Evolutionary conservation across 2,797 vertebrate species (phyloP).

Genomic region (Graptemys geographica): DNA sequence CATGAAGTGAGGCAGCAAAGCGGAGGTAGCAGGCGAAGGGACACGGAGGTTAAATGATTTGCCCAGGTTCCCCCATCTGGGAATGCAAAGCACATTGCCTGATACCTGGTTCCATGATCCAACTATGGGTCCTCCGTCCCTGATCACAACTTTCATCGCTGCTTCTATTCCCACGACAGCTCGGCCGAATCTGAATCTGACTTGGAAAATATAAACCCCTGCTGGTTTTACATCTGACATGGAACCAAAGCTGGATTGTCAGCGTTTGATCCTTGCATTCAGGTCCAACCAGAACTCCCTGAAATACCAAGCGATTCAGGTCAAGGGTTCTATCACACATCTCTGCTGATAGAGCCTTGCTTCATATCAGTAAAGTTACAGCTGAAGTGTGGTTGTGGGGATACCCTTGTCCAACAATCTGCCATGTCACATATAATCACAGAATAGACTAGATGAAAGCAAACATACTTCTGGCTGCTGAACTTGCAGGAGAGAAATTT

Average conservation of each 20-base stretch:
- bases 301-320: not conserved
- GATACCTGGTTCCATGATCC: not conserved
- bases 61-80: not conserved
- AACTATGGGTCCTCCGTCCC: not conserved
- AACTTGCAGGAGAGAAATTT: not conserved
- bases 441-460: not conserved
- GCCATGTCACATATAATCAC: not conserved
- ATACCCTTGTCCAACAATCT: not conserved
- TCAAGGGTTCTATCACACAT: too few species aligned
- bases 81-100: not conserved
- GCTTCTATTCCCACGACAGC: not conserved
- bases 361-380: not conserved
- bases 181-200: not conserved
- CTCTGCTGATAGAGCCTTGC: not conserved
- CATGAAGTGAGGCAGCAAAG: not conserved
- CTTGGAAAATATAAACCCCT: not conserved
- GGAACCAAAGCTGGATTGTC: not conserved
- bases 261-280: not conserved
- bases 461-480: not conserved
- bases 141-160: not conserved
- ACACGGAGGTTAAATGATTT: not conserved
- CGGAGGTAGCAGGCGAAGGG: not conserved
- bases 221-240: not conserved
- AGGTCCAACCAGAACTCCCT: not conserved
- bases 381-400: not conserved